phyloP scores from a whole-genome alignment of 1,140 invertebrate species.

The Leucophenga varia region DNA sequence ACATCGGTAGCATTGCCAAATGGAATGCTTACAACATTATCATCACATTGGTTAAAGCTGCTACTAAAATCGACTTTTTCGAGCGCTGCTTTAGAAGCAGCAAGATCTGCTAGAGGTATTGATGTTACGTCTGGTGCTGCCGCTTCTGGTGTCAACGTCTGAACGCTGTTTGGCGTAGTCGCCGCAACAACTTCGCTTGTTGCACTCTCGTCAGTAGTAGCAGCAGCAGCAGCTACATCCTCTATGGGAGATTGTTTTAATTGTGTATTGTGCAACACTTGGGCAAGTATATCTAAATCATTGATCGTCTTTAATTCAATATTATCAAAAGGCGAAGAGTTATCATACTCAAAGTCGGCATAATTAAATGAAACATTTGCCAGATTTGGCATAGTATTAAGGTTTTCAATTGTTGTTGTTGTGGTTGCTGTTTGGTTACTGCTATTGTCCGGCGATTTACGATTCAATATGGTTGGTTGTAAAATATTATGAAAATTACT shows the following conservation, averaged over 20 bases:
- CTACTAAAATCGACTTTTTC: slow-evolving; percentile 6
- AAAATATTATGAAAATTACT: slow-evolving; percentile 50
- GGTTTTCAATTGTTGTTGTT: neutral
- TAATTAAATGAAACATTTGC: slow-evolving; percentile 61
- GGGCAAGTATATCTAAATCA: slow-evolving; percentile 82
- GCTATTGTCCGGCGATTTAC: too few species aligned
- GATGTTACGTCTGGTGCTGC: too few species aligned
- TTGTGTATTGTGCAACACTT: slow-evolving; percentile 62
- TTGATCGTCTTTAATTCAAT: slow-evolving; percentile 88
- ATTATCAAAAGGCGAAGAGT: slow-evolving; percentile 87
- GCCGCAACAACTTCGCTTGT: neutral
- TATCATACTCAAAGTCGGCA: slow-evolving; percentile 85
- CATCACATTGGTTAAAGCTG: neutral
- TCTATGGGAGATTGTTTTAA: too few species aligned
- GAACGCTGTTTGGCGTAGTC: too few species aligned
- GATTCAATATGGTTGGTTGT: slow-evolving; percentile 39
- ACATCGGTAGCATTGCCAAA: too few species aligned
- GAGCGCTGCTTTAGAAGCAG: neutral
- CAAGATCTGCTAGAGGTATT: neutral
- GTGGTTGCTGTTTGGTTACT: slow-evolving; percentile 7
- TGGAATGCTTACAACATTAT: too few species aligned
- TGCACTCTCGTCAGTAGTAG: neutral
- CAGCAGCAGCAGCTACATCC: slow-evolving; percentile 4
- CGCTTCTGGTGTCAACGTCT: too few species aligned
- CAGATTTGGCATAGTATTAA: slow-evolving; percentile 20